A percentile compares a stretch with the other conserved stretches of the same genome.
phyloP scores from a whole-genome alignment of 2,113 vertebrate species.

The Calyptommatus sinebrachiatus region DNA sequence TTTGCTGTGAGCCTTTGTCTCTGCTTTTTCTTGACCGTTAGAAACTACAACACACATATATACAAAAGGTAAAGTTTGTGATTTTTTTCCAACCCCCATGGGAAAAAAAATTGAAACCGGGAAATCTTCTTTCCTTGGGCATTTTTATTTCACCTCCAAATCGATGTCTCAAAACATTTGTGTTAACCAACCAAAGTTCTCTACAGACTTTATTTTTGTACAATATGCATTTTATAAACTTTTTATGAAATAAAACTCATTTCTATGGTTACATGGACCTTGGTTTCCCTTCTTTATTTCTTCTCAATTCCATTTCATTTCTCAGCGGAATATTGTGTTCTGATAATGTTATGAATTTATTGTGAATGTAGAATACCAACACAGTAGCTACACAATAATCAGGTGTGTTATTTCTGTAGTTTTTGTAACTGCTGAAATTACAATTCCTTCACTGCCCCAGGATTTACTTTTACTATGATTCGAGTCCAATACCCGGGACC shows the following conservation, averaged over 20 bases:
- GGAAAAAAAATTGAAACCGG: conserved; percentile 52
- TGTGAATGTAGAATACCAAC: too few relatives aligned
- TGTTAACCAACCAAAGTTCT: conserved; percentile 99
- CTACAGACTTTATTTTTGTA: conserved; percentile 99
- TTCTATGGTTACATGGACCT: conserved; percentile 80
- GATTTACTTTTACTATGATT: too few relatives aligned
- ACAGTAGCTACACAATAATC: too few relatives aligned
- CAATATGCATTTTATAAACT: conserved; percentile 99
- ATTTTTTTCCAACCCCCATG: conserved; percentile 58
- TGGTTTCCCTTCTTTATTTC: neutral
- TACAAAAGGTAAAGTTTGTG: conserved; percentile 82
- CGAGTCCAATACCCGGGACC: too few relatives aligned
- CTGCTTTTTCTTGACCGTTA: conserved; percentile 43
- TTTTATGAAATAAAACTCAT: conserved; percentile 98
- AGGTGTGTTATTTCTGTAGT: too few relatives aligned
- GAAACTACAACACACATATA: conserved; percentile 26
- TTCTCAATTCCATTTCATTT: neutral
- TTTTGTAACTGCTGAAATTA: too few relatives aligned
- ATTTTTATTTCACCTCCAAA: conserved; percentile 75
- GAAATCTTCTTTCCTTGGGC: conserved; percentile 73
- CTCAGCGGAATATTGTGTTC: neutral
- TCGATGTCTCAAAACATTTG: conserved; percentile 83
- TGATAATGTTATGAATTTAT: neutral
- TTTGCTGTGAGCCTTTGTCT: neutral
- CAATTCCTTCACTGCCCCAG: too few relatives aligned